Evolutionary conservation across 2,113 vertebrate species (phyloP).

Genomic region (Vicugna pacos): DNA sequence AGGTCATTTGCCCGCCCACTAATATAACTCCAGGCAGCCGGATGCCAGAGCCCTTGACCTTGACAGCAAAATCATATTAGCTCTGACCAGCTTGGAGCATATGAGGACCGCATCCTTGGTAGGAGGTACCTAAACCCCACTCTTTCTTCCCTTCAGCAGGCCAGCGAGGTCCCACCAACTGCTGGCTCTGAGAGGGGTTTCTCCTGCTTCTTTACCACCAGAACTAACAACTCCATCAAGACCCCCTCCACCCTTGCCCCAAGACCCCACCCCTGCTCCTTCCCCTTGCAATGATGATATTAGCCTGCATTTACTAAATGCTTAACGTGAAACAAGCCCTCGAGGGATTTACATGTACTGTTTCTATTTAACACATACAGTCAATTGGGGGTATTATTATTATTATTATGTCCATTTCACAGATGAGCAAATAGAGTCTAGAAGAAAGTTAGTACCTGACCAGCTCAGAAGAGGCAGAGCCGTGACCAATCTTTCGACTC

Average conservation of each 20-base stretch:
- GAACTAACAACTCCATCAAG: background rate
- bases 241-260: background rate
- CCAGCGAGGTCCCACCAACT: too few species aligned
- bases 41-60: background rate
- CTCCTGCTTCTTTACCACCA: background rate
- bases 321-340: background rate
- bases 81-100: background rate
- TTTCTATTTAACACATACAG: background rate
- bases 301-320: background rate
- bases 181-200: background rate
- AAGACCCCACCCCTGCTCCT: background rate
- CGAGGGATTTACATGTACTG: background rate
- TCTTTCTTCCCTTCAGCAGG: background rate
- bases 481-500: background rate
- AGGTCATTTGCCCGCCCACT: background rate
- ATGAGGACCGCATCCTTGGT: background rate
- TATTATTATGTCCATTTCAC: background rate
- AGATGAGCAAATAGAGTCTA: background rate
- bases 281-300: background rate
- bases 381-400: too few species aligned
- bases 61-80: background rate
- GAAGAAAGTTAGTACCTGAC: background rate
- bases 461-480: background rate
- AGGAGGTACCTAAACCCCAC: background rate
- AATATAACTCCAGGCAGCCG: background rate